Evolutionary conservation across 2,888 invertebrate species (phyloP).

Genomic region (Leptinotarsa rubiginosa): DNA sequence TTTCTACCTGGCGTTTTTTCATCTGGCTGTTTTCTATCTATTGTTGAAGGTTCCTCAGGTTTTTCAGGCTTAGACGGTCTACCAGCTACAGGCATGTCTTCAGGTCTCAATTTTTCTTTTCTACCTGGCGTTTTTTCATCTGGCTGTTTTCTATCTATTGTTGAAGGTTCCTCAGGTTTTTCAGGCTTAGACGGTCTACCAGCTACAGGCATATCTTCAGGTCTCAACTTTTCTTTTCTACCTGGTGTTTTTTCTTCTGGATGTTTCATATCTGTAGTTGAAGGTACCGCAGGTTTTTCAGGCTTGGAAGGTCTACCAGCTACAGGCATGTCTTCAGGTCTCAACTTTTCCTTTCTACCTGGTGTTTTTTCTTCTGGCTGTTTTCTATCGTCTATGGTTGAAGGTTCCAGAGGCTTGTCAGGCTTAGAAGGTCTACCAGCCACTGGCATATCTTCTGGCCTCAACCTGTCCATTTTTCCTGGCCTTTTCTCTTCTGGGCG

Average conservation of each 20-base stretch:
- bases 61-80: not conserved
- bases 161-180: not conserved
- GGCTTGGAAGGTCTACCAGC: slow-evolving; percentile 19
- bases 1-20: not conserved
- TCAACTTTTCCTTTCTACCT: not conserved
- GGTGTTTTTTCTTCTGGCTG: slow-evolving; percentile 20
- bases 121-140: slow-evolving; percentile 41
- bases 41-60: not conserved
- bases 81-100: slow-evolving; percentile 30
- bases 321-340: slow-evolving; percentile 23
- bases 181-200: too few relatives aligned
- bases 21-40: not conserved
- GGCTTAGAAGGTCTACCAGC: slow-evolving; percentile 20
- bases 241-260: slow-evolving; percentile 32
- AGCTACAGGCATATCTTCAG: slow-evolving; percentile 26
- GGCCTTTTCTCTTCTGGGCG: not conserved
- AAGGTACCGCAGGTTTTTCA: not conserved
- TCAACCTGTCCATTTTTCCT: not conserved
- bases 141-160: not conserved
- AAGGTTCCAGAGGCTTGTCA: not conserved
- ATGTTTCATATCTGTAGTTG: not conserved
- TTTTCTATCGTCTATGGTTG: slow-evolving; percentile 22
- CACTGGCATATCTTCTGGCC: slow-evolving; percentile 22
- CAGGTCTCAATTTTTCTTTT: slow-evolving; percentile 64
- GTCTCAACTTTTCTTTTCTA: slow-evolving; percentile 65